Conservation (phyloP, 2,888 invertebrate genomes). For the Neoascia interrupta region DNA sequence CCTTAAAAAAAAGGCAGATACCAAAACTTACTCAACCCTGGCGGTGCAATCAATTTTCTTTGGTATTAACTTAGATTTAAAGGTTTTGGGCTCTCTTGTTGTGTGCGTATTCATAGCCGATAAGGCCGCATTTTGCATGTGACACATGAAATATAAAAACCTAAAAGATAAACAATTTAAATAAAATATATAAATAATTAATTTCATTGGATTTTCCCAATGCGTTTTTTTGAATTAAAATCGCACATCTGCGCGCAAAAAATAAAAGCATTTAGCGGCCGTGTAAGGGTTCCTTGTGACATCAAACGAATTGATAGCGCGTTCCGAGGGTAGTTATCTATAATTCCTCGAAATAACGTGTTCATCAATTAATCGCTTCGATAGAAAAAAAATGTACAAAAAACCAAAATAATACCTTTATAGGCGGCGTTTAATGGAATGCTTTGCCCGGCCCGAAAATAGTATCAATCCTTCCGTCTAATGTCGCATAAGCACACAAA, state of each 20-base stretch:
- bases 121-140: constrained; percentile 29
- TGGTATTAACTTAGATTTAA: constrained; percentile 43
- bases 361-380: constrained; percentile 33
- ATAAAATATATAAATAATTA: constrained; percentile 13
- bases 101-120: no score
- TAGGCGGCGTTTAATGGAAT: constrained; percentile 18
- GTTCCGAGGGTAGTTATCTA: constrained; percentile 13
- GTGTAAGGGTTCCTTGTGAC: constrained; percentile 1
- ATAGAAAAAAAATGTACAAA: not conserved
- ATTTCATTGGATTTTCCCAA: constrained; percentile 15
- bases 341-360: constrained; percentile 32
- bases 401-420: not conserved
- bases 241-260: constrained; percentile 17
- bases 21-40: constrained; percentile 12
- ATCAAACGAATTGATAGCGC: constrained; percentile 47
- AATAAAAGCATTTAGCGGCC: not conserved
- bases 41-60: constrained; percentile 53
- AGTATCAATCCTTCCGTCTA: constrained; percentile 49
- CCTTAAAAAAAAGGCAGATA: not conserved
- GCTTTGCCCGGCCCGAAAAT: constrained; percentile 28
- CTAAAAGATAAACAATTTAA: constrained; percentile 6
- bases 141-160: constrained; percentile 6
- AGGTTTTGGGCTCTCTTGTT: no score
- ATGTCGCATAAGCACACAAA: constrained; percentile 44
- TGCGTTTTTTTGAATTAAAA: constrained; percentile 5